phyloP scores from a whole-genome alignment of 2,113 vertebrate genomes.

The Sinosuthora webbiana region DNA sequence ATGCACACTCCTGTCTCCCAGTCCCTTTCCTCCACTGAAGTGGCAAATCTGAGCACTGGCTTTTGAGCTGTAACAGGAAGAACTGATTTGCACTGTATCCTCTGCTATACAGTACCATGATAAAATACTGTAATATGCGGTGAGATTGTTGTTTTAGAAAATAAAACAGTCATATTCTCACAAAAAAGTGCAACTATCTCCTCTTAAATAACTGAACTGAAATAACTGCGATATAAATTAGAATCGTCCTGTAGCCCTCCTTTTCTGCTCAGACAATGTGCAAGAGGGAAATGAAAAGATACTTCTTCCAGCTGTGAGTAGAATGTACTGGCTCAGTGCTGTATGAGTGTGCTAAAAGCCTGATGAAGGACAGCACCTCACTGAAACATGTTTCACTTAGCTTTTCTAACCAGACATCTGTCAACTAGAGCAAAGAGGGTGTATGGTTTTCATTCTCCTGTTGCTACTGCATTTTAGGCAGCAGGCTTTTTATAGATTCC shows the following conservation, averaged over 20 bases:
- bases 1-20: neutral
- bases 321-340: neutral
- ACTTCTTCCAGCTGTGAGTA: neutral
- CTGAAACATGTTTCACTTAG: neutral
- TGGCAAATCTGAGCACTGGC: neutral
- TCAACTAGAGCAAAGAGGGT: neutral
- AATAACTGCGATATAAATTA: neutral
- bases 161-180: neutral
- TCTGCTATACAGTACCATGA: neutral
- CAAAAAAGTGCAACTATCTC: neutral
- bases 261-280: neutral
- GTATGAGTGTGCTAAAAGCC: neutral
- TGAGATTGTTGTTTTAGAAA: neutral
- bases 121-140: neutral
- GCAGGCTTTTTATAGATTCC: neutral
- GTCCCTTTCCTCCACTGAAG: neutral
- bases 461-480: neutral
- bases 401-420: neutral
- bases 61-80: neutral
- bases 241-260: neutral
- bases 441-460: neutral
- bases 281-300: neutral
- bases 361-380: neutral
- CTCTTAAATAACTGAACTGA: neutral
- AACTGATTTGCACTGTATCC: neutral